Base-by-base conservation (phyloP, 2,888 invertebrate species). In the Sinelater perroti region DNA sequence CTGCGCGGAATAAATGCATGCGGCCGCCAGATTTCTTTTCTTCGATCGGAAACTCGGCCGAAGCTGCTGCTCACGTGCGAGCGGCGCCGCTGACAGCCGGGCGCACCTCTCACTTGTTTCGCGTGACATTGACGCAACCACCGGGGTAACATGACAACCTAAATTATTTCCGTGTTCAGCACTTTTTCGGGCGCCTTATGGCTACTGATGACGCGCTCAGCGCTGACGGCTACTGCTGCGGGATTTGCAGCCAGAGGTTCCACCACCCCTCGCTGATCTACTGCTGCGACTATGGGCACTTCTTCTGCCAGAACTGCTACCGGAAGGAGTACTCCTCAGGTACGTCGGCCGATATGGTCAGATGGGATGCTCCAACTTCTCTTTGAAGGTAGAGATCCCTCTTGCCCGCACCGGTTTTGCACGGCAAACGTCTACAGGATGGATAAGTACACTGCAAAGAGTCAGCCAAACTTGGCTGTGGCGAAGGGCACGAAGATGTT, bases 271-370 rank as follows among this genome's bases (percentile, higher is more conserved):
- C 38, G 3, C 14, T 58, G 33, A 62, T 63, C n/a, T 49, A 56
- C 21, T 33, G 40, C 7, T 68, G 68, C 35, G 61, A 65, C 26
- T 61, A 65, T 30, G 67, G 67, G 2, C 68, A 68, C 52, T 65
- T 65, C 30, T 55, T 68, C 26, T 68, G 68, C 38, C 60, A 60
- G 54, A 55, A 35, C 18, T 68, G 67, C 26, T 67, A 61, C 33
- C 60, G 59, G 30, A 58, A 63, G 33, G 60, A 64, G 47, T 63
- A 64, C 28, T 63, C 58, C 21, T 54, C 49, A 56, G 64, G 66
- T 64, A 62, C 2, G 10, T 2, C 14, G n/a, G n/a, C 6, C 8
- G 7, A 14, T 3, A 14, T 33, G 20, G 13, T 33, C 13, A 11
- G 14, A n/a, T 26, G 26, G 2, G n/a, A 40, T 2, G 8, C 24